phyloP scores from a whole-genome alignment of 2,888 invertebrate species.

The Hydropsyche betteni region DNA sequence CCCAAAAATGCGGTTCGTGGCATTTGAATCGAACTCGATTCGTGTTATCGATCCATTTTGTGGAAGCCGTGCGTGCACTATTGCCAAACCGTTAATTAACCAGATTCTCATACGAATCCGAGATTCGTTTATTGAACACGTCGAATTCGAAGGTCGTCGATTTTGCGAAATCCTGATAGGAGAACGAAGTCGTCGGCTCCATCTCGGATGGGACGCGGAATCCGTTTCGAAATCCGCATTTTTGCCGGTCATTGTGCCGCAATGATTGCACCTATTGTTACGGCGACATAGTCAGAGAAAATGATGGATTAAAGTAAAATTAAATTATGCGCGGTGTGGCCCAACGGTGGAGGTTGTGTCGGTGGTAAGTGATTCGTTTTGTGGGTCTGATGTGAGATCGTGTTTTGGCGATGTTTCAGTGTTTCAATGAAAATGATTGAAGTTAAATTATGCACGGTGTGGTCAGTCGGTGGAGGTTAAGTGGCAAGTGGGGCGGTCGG shows the following conservation, averaged over 20 bases:
- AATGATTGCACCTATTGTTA: conserved; percentile 1
- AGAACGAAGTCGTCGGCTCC: not conserved
- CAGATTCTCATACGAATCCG: conserved; percentile 2
- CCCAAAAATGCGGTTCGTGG: no score
- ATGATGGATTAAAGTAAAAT: not conserved
- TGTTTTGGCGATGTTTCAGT: no score
- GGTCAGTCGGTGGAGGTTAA: no score
- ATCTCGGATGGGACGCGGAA: not conserved
- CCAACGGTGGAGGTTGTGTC: no score
- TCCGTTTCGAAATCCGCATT: conserved; percentile 1
- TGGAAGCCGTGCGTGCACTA: not conserved
- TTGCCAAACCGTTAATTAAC: not conserved
- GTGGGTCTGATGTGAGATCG: no score
- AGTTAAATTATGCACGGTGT: no score
- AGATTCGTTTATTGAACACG: not conserved
- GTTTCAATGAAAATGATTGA: no score
- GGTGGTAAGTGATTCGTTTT: no score
- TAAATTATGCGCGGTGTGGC: not conserved
- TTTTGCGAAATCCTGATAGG: no score
- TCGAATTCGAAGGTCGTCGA: not conserved
- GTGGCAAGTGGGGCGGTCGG: no score
- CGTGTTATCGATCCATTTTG: not conserved
- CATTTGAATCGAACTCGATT: no score
- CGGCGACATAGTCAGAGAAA: not conserved
- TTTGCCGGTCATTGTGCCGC: conserved; percentile 16